Conservation (phyloP, 1,140 invertebrate genomes). For the Eriosoma lanigerum region DNA sequence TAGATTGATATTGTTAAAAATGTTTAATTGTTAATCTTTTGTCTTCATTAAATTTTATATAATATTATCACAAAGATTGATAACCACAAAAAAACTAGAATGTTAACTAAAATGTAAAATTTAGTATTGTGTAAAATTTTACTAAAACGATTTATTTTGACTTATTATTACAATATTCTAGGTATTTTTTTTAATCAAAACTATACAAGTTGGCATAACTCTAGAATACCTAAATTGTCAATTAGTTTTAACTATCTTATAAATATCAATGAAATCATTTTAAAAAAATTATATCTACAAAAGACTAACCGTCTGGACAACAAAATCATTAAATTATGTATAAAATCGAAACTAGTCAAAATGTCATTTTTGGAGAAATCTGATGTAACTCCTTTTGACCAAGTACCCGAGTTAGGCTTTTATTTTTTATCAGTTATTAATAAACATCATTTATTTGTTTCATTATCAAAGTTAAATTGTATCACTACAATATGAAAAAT, state of each 20-base stretch:
- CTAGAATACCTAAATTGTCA: slow-evolving; percentile 11
- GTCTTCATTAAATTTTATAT: too few species aligned
- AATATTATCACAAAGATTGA: neutral
- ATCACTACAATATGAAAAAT: too few species aligned
- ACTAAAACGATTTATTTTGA: slow-evolving; percentile 11
- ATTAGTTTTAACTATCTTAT: slow-evolving; percentile 2
- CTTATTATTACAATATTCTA: slow-evolving; percentile 4
- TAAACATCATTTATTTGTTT: too few species aligned
- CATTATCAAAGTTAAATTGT: too few species aligned
- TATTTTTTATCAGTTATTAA: too few species aligned
- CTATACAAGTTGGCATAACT: slow-evolving; percentile 2
- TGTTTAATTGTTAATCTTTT: neutral
- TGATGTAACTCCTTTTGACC: slow-evolving; percentile 18
- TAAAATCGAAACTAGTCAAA: neutral
- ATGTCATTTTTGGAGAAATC: neutral
- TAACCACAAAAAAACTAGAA: slow-evolving; percentile 3
- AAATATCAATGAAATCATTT: slow-evolving; percentile 22
- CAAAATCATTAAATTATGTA: neutral
- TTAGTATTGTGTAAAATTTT: too few species aligned
- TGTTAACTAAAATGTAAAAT: too few species aligned
- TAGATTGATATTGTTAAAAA: slow-evolving; percentile 13
- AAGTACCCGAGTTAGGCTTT: slow-evolving; percentile 12
- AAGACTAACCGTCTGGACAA: slow-evolving; percentile 1
- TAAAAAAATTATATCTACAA: neutral
- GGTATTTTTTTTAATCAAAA: slow-evolving; percentile 21